These are phyloP conservation scores for Gavia stellata DNA, from an alignment of 2,113 vertebrate genomes.

Conservation along the genomic window DNA sequence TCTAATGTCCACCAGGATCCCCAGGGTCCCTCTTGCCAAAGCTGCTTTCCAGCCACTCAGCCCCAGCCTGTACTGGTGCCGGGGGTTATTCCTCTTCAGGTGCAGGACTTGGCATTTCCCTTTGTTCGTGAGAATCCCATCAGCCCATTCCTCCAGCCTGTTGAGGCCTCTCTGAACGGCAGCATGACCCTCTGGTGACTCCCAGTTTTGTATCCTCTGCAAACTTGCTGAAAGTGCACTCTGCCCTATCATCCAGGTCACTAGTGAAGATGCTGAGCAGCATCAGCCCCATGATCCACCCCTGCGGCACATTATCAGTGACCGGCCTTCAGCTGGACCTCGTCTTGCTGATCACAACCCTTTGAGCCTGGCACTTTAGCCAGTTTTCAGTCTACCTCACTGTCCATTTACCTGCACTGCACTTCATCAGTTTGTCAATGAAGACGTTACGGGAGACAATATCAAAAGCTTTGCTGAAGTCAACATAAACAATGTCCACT, in stretches of 20 bases:
- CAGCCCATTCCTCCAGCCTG: background rate
- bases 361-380: fast-evolving
- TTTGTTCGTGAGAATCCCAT: background rate
- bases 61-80: background rate
- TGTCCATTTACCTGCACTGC: background rate
- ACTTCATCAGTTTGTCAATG: background rate
- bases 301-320: background rate
- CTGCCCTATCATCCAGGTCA: background rate
- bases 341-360: background rate
- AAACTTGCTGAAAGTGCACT: background rate
- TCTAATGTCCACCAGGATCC: background rate
- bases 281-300: background rate
- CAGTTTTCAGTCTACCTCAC: background rate
- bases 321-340: background rate
- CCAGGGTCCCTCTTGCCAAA: background rate
- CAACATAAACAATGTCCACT: background rate
- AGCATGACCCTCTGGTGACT: background rate
- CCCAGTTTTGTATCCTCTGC: background rate
- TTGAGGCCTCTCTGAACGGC: background rate
- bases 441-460: fast-evolving
- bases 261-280: background rate
- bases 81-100: no score
- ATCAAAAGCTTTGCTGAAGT: background rate
- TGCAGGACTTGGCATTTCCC: background rate
- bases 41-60: background rate